Evolutionary conservation across 2,797 vertebrate species (phyloP).

Genomic region (Gallinago stenura): DNA sequence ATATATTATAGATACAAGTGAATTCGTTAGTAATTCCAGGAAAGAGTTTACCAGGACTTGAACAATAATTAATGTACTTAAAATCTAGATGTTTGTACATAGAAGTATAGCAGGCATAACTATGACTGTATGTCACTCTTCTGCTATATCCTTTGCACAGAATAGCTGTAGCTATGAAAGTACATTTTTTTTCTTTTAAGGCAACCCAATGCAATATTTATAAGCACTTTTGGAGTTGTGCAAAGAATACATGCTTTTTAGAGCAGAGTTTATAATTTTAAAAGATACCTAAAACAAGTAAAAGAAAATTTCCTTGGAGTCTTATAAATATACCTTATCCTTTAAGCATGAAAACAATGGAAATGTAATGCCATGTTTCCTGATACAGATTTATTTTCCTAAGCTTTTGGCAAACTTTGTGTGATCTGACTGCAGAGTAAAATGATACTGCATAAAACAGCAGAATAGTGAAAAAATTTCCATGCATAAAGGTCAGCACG

Average conservation of each 20-base stretch:
- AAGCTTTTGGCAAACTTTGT: not conserved
- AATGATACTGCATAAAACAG: not conserved
- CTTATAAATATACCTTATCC: not conserved
- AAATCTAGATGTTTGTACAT: not conserved
- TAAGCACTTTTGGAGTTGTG: not conserved
- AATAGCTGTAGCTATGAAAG: not conserved
- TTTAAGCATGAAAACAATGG: not conserved
- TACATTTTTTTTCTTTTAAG: not conserved
- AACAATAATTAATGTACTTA: not conserved
- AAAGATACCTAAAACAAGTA: not conserved
- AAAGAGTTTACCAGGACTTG: not conserved
- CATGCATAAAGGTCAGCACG: not conserved
- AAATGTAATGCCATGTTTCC: not conserved
- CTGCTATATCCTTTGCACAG: not conserved
- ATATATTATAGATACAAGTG: not conserved
- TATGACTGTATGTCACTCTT: not conserved
- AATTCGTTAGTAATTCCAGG: not conserved
- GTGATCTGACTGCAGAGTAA: not conserved
- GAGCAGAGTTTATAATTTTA: not conserved
- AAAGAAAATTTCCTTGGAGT: not conserved
- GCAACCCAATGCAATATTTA: not conserved
- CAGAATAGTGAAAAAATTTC: not conserved
- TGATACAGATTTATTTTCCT: not conserved
- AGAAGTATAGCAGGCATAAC: accelerated
- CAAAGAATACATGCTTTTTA: not conserved